Evolutionary conservation across 2,888 invertebrate genomes (phyloP).

Genomic region (Nesidiocoris tenuis): DNA sequence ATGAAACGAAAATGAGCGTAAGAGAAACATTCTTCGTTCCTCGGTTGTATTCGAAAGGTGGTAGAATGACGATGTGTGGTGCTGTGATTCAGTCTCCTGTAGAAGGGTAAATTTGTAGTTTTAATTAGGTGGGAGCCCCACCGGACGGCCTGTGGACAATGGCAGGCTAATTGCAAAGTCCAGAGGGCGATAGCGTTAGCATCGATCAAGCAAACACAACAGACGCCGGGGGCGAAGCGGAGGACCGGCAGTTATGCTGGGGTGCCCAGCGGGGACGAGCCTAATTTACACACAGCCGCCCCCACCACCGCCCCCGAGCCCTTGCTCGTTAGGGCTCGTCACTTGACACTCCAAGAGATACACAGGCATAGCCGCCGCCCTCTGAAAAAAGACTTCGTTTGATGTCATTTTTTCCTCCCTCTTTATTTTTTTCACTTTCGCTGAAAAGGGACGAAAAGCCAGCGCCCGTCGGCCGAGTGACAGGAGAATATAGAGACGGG

Average conservation of each 20-base stretch:
- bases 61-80: not conserved
- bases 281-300: conserved; percentile 3
- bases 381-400: conserved; percentile 25
- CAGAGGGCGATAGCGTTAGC: conserved; percentile 41
- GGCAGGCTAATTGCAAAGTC: conserved; percentile 36
- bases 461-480: not conserved
- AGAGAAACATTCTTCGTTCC: too few relatives aligned
- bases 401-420: conserved; percentile 20
- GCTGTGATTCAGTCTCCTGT: conserved; percentile 30
- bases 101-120: conserved; percentile 40
- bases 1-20: too few relatives aligned
- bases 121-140: conserved; percentile 38
- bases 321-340: conserved; percentile 35
- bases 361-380: conserved; percentile 8
- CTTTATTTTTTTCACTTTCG: not conserved
- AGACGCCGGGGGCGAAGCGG: not conserved
- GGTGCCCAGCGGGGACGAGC: too few relatives aligned
- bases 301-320: not conserved
- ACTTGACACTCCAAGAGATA: conserved; percentile 35
- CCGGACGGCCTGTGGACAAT: conserved; percentile 1
- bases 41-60: too few relatives aligned
- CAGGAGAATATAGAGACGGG: not conserved
- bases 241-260: too few relatives aligned
- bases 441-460: conserved; percentile 4
- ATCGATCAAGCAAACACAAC: conserved; percentile 43